Conservation (phyloP, 2,113 vertebrate species). For the Dissostichus mawsoni region DNA sequence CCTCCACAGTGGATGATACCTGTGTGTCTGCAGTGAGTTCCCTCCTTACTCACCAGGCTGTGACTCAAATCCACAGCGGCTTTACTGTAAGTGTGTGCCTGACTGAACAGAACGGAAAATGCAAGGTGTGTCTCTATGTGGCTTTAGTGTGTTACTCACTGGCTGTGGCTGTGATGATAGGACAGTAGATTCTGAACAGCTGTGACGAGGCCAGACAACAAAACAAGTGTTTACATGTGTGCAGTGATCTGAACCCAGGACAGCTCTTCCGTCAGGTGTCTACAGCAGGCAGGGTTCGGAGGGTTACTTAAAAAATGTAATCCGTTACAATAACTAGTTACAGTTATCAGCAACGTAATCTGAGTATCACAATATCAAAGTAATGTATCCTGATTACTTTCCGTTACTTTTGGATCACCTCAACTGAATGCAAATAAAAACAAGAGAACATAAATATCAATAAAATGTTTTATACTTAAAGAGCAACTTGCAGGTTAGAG, state of each 20-base stretch:
- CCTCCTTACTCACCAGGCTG: conserved; percentile 39
- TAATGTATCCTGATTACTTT: too few species aligned
- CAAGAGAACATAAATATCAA: too few species aligned
- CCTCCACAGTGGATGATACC: not conserved
- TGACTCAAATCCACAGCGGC: conserved; percentile 19
- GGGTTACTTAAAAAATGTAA: too few species aligned
- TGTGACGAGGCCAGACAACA: conserved; percentile 14
- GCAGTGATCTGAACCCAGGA: conserved; percentile 8
- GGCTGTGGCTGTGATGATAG: not conserved
- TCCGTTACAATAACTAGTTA: too few species aligned
- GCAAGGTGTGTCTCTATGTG: conserved; percentile 1
- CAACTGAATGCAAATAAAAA: too few species aligned
- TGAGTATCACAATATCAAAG: too few species aligned
- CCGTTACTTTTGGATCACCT: too few species aligned
- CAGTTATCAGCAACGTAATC: too few species aligned
- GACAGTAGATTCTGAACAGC: conserved; percentile 36
- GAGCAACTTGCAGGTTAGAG: too few species aligned
- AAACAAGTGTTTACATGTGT: conserved; percentile 35
- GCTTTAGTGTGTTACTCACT: conserved; percentile 43
- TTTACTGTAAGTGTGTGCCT: not conserved
- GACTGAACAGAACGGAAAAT: conserved; percentile 3
- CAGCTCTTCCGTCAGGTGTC: not conserved
- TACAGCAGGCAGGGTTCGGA: not conserved
- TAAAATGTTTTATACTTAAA: too few species aligned
- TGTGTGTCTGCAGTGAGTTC: conserved; percentile 16